Evolutionary conservation across 2,888 invertebrate genomes (phyloP), one percentile per base, ranked within the genome.

Genomic region (Xylophagus ater): DNA sequence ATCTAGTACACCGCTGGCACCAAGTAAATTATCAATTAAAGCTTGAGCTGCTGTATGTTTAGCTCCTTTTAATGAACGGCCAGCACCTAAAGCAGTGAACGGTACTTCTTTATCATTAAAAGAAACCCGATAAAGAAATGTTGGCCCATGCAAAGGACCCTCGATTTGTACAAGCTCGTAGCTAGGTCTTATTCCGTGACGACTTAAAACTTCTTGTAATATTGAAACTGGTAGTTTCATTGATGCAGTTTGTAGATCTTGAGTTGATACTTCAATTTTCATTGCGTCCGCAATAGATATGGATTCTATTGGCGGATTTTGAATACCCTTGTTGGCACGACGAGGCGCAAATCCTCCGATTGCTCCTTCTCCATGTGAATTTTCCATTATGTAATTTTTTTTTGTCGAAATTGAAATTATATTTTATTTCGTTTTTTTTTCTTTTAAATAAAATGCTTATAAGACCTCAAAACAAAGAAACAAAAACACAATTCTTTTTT

Each of bases 121-220:
- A 20, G 86, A 83, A n/a, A 93, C 90, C 14, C 93, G 71, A 66
- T 94, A 94, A 41, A 93, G 81, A 68, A 96, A 97, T 2, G 90
- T 92, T 8, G 96, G 96, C 57, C 94, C 94, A 63, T 94, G 93
- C 38, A 94, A 90, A 53, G 92, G 90, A 13, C 96, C 96, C 57
- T 96, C 94, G 48, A 94, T 92, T 65, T 94, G 93, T 23, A 90
- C 83, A 47, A 94, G 67, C 56, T 94, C 93, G 68, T 94, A 94
- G 58, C 89, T 90, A 1, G 94, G 93, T 12, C 92, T 90, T 13
- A 90, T 83, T 7, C 90, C 90, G 41, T 90, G 77, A 19, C 92
- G 80, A 31, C 89, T 89, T 49, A 93, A 71, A 41, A 94, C 69
- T 63, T 96, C 96, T 69, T 96, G 94, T 6, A 96, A 71, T 41